Base-by-base conservation (phyloP, 2,113 vertebrate species). In the Crocuta crocuta region DNA sequence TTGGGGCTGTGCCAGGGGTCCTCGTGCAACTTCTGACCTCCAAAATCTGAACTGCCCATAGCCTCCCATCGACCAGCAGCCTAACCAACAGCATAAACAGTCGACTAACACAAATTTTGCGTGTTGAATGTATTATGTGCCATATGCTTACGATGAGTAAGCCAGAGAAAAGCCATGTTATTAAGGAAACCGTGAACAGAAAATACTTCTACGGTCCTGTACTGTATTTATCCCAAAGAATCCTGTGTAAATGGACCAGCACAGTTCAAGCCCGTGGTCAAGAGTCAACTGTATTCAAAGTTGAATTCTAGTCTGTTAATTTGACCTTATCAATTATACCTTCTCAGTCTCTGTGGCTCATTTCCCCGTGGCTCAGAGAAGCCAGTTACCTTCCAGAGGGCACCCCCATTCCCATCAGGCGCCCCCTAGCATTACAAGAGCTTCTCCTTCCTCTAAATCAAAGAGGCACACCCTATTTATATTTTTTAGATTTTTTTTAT, bases 381-480 rank as follows among this genome's bases (percentile, higher is more conserved):
- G 45, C 23, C 12, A 1, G 39, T 15, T 3, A 23, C 35, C 84
- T 11, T 28, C 7, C 26, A 1, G 8, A 0, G 1, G 0, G 28
- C 2, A 10, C 43, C 17, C 2, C 19, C 0, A 15, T 10, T 26
- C 55, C n/a, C 19, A 35, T 9, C 81, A 3, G 2, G 8, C 1
- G 5, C 71, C 58, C 91, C 24, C 2, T 3, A 12, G n/a, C 21
- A 0, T 23, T 16, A 13, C 5, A 2, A 35, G 39, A 45, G 31
- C 10, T 16, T n/a, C 61, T 1, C 10, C 31, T 33, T 45, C 28
- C 11, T 7, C 66, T 1, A 5, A 55, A 24, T 1, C 13, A 45
- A n/a, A 66, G 31, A 11, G 1, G 0, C 8, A 4, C 45, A 0
- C 8, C n/a, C 31, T 16, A 0, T 17, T 76, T 76, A 28, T 16